These are phyloP conservation scores for Callopanchax toddi DNA, from an alignment of 2,113 vertebrate genomes.

Conservation along the genomic window DNA sequence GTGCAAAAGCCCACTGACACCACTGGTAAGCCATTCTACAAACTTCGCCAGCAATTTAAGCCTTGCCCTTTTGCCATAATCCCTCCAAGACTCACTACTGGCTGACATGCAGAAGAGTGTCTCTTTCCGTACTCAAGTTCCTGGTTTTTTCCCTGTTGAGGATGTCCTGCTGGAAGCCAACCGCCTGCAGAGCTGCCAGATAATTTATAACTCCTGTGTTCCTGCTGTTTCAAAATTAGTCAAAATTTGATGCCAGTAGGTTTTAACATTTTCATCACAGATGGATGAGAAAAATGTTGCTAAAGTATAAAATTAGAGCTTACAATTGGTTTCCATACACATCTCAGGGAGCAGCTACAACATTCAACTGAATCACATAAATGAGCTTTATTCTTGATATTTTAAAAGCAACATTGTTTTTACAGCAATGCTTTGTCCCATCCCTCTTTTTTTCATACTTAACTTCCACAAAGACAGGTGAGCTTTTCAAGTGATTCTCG, in stretches of 20 bases:
- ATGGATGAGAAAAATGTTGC: not conserved
- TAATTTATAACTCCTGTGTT: conserved; percentile 8
- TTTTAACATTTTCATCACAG: not conserved
- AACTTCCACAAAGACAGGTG: too few relatives aligned
- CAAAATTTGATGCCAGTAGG: too few relatives aligned
- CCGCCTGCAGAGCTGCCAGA: conserved; percentile 17
- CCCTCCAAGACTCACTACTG: conserved; percentile 43
- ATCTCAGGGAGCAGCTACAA: too few relatives aligned
- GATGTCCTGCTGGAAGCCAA: conserved; percentile 19
- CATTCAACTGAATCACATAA: too few relatives aligned
- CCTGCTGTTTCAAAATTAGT: not conserved
- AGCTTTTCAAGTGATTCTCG: too few relatives aligned
- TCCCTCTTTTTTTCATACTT: too few relatives aligned
- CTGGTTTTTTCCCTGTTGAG: conserved; percentile 26
- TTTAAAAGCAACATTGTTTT: too few relatives aligned
- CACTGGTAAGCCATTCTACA: conserved; percentile 35
- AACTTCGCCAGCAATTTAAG: conserved; percentile 56
- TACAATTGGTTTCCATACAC: not conserved
- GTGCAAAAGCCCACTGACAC: conserved; percentile 35
- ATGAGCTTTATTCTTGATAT: too few relatives aligned
- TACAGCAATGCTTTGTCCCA: too few relatives aligned
- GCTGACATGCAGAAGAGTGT: conserved; percentile 47
- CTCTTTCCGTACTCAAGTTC: conserved; percentile 24
- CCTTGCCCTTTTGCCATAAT: conserved; percentile 56
- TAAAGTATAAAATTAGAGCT: not conserved